Evolutionary conservation across 2,888 invertebrate genomes (phyloP), one percentile per base, ranked within the genome.

Genomic region (Masnerella sp.): DNA sequence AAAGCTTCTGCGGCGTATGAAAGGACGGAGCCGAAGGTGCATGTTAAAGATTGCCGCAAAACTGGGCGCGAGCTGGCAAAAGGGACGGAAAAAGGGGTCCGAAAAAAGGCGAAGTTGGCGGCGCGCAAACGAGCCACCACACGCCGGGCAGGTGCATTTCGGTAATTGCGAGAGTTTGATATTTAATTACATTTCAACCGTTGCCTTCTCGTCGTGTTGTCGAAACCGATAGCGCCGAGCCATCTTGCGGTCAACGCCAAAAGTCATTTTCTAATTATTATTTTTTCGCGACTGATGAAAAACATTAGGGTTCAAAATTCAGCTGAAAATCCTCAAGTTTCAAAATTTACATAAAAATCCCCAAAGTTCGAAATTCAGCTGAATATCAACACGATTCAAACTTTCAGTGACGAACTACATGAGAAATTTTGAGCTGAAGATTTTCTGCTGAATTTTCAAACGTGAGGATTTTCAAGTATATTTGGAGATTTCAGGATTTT

Each of bases 101-200:
- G 28, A 36, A 47, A 47, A 47, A 38, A 28, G 36, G 14, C 12
- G 5, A 22, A 8, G 47, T 58, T 67, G 38, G 67, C 45, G 54
- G 47, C 25, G 51, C 7, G 59, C 43, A 45, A 61, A 36, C 52
- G 68, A 52, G 45, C 59, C 32, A 25, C 61, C n/a, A 14, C 58
- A 14, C 56, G 43, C 7, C 11, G 22, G 54, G 80, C 81, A 81
- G 82, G 80, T 82, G 81, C 77, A 70, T 70, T 74, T 32, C 51
- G 71, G 80, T 84, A 85, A 85, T 85, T 85, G 83, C 82, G 74
- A 80, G 76, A 79, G 83, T 85, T 85, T 84, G 82, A 83, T 85
- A 83, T 84, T 84, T 84, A 83, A 85, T 85, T 84, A 83, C 79
- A 82, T 84, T 84, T 84, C 78, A 79, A 67, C 70, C 73, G 45